Evolutionary conservation across 2,113 vertebrate genomes (phyloP), one percentile per base, ranked within the genome.

Genomic region (Mellivora capensis): DNA sequence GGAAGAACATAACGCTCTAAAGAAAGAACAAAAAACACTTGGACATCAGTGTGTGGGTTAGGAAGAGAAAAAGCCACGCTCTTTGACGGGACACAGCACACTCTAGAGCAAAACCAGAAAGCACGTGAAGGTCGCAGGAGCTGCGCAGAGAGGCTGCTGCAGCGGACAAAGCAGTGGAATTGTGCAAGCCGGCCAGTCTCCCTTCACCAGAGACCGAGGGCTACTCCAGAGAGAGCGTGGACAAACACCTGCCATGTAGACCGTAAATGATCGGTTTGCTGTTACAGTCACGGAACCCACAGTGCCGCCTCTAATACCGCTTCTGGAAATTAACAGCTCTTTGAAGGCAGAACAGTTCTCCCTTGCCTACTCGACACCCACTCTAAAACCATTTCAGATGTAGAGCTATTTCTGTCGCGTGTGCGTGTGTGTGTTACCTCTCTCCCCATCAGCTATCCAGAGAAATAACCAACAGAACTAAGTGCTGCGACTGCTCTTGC

Each of bases 11-110:
- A 34, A 31, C 4, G 90, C 74, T 87, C 80, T 18, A 0, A 25
- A 89, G 29, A 72, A 94, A 67, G 77, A 83, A 83, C 83, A 83
- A 85, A 79, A 44, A 95, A 67, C 39, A 69, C 39, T 52, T 23
- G 59, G 80, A 85, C 87, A 90, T 67, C 93, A 84, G n/a, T 49
- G 52, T 80, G 87, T 96, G 90, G 95, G 87, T 1, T 77, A 69
- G 69, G 61, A 89, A 69, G 17, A 79, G 88, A 86, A 87, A 93
- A 91, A 87, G 79, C 21, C 67, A 15, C 18, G 87, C 86, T 91
- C 67, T 74, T 52, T 31, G 39, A 20, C 4, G 20, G 20, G 83
- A 39, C 14, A 18, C 49, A 27, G 25, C 11, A 37, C n/a, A 39
- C 86, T 67, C 59, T 44, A 69, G 80, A 82, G 71, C 93, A 89